Percentiles rank a stretch among this genome's conserved stretches.
These are phyloP conservation scores for Bombus balteatus DNA, from an alignment of 1,140 invertebrate genomes.

Conservation along the genomic window DNA sequence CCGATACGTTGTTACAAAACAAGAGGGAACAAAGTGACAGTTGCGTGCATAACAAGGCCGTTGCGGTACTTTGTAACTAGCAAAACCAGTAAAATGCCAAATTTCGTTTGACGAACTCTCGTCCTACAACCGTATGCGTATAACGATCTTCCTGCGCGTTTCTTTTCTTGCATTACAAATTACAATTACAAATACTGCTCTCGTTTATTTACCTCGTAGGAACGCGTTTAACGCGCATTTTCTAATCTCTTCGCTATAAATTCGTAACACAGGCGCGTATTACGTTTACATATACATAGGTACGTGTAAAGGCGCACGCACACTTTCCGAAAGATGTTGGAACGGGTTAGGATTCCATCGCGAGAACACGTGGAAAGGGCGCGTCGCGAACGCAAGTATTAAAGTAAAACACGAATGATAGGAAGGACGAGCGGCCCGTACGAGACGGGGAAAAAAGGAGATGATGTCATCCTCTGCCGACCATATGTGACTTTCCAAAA, in stretches of 20 bases:
- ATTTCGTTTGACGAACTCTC: too few relatives aligned
- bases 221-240: too few relatives aligned
- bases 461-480: slow-evolving; percentile 75
- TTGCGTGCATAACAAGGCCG: slow-evolving; percentile 14
- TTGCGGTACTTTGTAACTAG: not conserved
- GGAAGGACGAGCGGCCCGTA: slow-evolving; percentile 4
- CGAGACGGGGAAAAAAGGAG: slow-evolving; percentile 42
- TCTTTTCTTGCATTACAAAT: too few relatives aligned
- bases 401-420: slow-evolving; percentile 21
- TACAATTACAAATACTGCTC: too few relatives aligned
- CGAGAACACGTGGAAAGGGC: not conserved
- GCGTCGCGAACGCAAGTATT: not conserved
- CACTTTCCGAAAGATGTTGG: too few relatives aligned
- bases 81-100: not conserved
- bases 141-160: rapidly evolving
- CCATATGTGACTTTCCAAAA: slow-evolving; percentile 78
- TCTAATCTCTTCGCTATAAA: too few relatives aligned
- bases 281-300: too few relatives aligned
- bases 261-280: too few relatives aligned
- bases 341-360: too few relatives aligned
- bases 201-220: too few relatives aligned
- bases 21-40: slow-evolving; percentile 24
- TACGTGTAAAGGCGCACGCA: too few relatives aligned
- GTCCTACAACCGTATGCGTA: too few relatives aligned
- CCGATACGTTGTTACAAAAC: slow-evolving; percentile 24